A percentile compares a stretch with the other conserved stretches of the same genome.
Conservation (phyloP, 1,140 invertebrate genomes). For the Agrilus planipennis region DNA sequence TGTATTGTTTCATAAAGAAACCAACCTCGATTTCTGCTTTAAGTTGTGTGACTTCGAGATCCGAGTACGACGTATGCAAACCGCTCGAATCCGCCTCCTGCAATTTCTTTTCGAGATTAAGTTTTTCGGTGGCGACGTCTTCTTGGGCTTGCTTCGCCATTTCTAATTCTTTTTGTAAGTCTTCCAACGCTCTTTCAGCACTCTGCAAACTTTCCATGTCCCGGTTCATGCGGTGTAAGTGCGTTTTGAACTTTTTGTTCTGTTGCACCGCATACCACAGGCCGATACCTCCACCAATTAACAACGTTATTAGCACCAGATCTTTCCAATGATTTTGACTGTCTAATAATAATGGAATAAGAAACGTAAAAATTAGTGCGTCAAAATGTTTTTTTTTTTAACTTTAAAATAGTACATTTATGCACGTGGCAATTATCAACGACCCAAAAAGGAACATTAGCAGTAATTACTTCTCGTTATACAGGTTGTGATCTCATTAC, state of each 20-base stretch:
- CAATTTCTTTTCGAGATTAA: conserved; percentile 64
- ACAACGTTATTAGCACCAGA: conserved; percentile 65
- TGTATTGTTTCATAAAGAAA: too few species aligned
- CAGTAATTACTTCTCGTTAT: too few species aligned
- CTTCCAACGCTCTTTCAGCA: conserved; percentile 74
- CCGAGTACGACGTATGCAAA: conserved; percentile 60
- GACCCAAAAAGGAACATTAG: too few species aligned
- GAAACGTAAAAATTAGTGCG: conserved; percentile 1
- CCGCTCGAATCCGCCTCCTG: conserved; percentile 50
- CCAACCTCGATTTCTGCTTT: conserved; percentile 71
- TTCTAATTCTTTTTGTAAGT: conserved; percentile 64
- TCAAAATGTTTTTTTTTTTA: too few species aligned
- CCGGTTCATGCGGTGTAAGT: conserved; percentile 78
- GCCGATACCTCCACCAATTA: conserved; percentile 74
- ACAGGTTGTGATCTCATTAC: too few species aligned
- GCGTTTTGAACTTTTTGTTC: conserved; percentile 72
- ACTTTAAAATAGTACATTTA: too few species aligned
- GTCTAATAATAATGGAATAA: conserved; percentile 36
- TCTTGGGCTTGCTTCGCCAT: conserved; percentile 51
- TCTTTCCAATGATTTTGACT: conserved; percentile 76
- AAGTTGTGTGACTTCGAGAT: conserved; percentile 67
- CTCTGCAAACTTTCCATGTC: conserved; percentile 87
- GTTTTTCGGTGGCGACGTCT: conserved; percentile 66
- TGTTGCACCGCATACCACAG: conserved; percentile 84
- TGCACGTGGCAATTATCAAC: too few species aligned